Base-by-base conservation (phyloP, 2,797 vertebrate species). In the Nyctalus aviator region DNA sequence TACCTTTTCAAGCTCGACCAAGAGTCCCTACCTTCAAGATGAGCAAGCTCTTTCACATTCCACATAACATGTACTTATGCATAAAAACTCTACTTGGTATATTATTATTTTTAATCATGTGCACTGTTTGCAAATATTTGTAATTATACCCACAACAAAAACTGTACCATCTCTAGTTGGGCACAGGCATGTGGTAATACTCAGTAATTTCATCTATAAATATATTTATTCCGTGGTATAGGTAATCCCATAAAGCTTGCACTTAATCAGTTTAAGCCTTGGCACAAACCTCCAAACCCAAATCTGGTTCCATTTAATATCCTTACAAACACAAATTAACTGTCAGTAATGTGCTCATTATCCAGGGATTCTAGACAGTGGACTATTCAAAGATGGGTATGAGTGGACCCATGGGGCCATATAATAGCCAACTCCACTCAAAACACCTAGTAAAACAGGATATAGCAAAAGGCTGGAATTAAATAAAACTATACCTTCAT, bases 291-390 rank as follows among this genome's bases (percentile, higher is more conserved):
- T 81, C 48, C 48, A 50, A 96, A 94, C 71, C 68, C n/a, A 48
- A 87, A 91, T 50, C 76, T 55, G 32, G 64, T 84, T 94, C 92
- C 79, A 92, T 46, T 64, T 94, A 86, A 84, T 90, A 88, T 66
- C 82, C 69, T 95, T 84, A 59, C 75, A 85, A 96, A 96, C 18
- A 88, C 84, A 68, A 57, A 90, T 66, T 84, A 91, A 87, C 84
- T 91, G 69, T 30, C 8, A 1, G 82, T 90, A 90, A 90, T 75
- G 64, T 90, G 50, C 57, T 91, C 77, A 93, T 94, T 93, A 90
- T 53, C 91, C 75, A 57, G 35, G 82, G 48, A 94, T 94, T 94
- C 90, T 82, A 92, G 92, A 94, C 92, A 94, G 90, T 88, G 64
- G 32, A 76, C 55, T 82, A 2, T 73, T 93, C 71, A 81, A 94